These are phyloP conservation scores for Stenoptilia bipunctidactyla DNA, from an alignment of 2,888 invertebrate genomes.

Conservation along the genomic window DNA sequence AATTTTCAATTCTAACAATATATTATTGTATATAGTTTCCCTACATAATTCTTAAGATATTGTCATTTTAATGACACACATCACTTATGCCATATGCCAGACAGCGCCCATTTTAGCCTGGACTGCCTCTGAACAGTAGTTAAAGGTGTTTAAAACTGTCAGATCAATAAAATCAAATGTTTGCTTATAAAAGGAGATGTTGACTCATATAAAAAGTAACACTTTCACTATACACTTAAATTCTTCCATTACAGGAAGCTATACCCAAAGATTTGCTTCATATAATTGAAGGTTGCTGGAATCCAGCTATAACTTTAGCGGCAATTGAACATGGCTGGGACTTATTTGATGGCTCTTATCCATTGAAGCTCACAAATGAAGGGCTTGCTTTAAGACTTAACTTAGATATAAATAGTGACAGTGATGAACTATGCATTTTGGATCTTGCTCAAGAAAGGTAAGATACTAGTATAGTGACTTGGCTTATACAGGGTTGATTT, in stretches of 20 bases:
- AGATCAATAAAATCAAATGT: no score
- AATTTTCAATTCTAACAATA: constrained; percentile 13
- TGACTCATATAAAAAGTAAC: background rate
- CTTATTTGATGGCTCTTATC: constrained; percentile 90
- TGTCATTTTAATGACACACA: constrained; percentile 9
- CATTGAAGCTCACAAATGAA: constrained; percentile 76
- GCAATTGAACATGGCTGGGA: constrained; percentile 86
- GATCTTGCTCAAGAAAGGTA: constrained; percentile 70
- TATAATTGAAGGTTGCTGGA: constrained; percentile 84
- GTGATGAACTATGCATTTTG: constrained; percentile 58
- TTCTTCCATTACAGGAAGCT: constrained; percentile 54
- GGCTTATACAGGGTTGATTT: no score
- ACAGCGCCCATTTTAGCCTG: no score
- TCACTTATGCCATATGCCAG: no score
- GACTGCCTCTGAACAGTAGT: no score
- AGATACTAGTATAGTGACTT: no score
- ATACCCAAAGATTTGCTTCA: constrained; percentile 78
- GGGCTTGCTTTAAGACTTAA: constrained; percentile 77
- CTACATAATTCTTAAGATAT: constrained; percentile 10
- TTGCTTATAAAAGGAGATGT: no score
- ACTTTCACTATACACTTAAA: background rate
- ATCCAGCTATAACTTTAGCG: constrained; percentile 78
- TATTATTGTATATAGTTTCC: constrained; percentile 19
- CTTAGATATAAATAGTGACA: constrained; percentile 40
- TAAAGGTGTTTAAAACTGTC: no score